A percentile compares a stretch with the other conserved stretches of the same genome.
phyloP scores from a whole-genome alignment of 92 coral and sea anemone genomes.

The Hydrozoanthus gracilis region DNA sequence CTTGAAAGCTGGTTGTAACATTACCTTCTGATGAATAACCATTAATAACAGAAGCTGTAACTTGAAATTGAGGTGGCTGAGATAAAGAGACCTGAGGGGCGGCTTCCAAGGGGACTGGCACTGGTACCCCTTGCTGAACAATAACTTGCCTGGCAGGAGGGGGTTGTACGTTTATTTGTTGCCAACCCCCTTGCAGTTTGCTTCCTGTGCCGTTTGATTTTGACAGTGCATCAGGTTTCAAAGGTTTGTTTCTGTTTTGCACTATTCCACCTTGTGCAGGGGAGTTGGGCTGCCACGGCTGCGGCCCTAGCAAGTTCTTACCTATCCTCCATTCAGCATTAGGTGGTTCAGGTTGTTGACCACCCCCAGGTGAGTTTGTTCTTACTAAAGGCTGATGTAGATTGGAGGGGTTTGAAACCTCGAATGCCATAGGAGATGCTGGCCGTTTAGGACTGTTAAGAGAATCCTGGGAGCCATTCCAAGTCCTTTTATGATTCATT shows the following conservation, averaged over 20 bases:
- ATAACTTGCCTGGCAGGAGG: slow-evolving; percentile 51
- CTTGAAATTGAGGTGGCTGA: slow-evolving; percentile 89
- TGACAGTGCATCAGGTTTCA: background rate
- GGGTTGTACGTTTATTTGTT: slow-evolving; percentile 54
- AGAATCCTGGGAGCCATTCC: slow-evolving; percentile 87
- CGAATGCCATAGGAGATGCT: slow-evolving; percentile 79
- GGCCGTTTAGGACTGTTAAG: slow-evolving; percentile 72
- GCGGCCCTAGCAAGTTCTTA: slow-evolving; percentile 54
- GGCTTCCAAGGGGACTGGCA: slow-evolving; percentile 42
- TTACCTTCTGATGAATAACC: slow-evolving; percentile 40
- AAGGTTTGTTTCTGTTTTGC: background rate
- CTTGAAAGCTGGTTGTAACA: slow-evolving; percentile 20
- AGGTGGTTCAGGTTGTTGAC: slow-evolving; percentile 59
- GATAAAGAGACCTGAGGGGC: slow-evolving; percentile 32
- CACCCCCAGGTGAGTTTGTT: slow-evolving; percentile 50
- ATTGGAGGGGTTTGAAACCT: slow-evolving; percentile 26
- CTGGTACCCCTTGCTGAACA: slow-evolving; percentile 45
- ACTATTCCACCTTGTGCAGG: slow-evolving; percentile 49
- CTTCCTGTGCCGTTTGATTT: slow-evolving; percentile 46
- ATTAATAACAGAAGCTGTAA: slow-evolving; percentile 84
- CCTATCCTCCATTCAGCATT: slow-evolving; percentile 80
- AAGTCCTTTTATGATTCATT: slow-evolving; percentile 66
- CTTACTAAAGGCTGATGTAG: slow-evolving; percentile 48
- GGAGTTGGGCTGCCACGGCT: slow-evolving; percentile 58
- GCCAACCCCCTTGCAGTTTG: slow-evolving; percentile 77